Conservation (phyloP, 1,140 invertebrate species). For the Orchesella cincta region DNA sequence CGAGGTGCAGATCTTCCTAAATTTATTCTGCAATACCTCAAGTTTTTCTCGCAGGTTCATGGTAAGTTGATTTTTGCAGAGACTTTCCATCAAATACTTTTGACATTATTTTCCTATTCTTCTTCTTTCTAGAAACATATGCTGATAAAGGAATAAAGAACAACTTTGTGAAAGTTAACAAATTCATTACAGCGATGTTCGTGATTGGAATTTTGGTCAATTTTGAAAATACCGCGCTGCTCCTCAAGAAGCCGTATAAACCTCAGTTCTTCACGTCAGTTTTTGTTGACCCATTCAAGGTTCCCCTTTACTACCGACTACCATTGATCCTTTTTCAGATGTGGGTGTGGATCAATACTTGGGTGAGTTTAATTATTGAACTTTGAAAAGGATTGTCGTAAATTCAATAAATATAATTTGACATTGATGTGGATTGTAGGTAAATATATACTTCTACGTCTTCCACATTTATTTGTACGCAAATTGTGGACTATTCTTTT, state of each 20-base stretch:
- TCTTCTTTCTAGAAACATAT: too few relatives aligned
- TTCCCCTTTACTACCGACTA: background rate
- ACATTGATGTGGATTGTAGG: too few relatives aligned
- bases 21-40: background rate
- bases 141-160: too few relatives aligned
- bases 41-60: background rate
- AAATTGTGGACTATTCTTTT: background rate
- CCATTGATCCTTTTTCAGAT: background rate
- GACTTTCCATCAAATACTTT: too few relatives aligned
- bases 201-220: background rate
- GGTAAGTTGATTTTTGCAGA: too few relatives aligned
- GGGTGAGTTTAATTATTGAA: too few relatives aligned
- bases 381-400: too few relatives aligned
- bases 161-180: background rate
- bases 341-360: background rate
- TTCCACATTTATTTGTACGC: background rate
- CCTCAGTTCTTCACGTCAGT: background rate
- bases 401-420: too few relatives aligned
- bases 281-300: background rate
- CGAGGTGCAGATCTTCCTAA: background rate
- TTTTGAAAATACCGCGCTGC: background rate
- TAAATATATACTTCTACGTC: background rate
- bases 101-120: too few relatives aligned
- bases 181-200: background rate
- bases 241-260: background rate